Base-by-base conservation (phyloP, 2,888 invertebrate genomes). In the Caenorhabditis auriculariae region DNA sequence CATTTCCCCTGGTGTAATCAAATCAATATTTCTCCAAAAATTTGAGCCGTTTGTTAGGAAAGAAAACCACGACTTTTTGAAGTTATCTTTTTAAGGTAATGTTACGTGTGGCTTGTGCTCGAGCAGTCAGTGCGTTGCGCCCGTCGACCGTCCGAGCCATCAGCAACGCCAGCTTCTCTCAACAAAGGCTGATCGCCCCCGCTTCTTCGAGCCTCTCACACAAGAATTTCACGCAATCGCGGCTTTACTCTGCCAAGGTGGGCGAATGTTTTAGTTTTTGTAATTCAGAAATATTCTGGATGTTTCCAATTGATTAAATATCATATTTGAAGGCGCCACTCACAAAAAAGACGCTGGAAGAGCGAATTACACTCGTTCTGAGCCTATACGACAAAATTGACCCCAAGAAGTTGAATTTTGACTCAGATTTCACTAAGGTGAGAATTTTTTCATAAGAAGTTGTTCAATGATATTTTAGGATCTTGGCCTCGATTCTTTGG, bases 401-500 rank as follows among this genome's bases (percentile, higher is more conserved):
- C 53, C 63, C 75, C 12, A 69, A 76, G 54, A 76, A 98, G 95
- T 84, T 98, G 38, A 87, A 87, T n/a, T 82, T 91, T 75, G 90
- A 95, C 9, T 91, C 93, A 48, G 95, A 98, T 85, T 96, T 99
- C 84, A 90, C 93, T 78, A 93, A 91, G 81, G 98, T 75, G 24
- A 46, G 60, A 5, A 24, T 41, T 53, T 19, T 15, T 29, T n/a
- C n/a, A n/a, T n/a, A n/a, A n/a, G n/a, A n/a, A n/a, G n/a, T n/a
- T n/a, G n/a, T n/a, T n/a, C n/a, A n/a, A n/a, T 15, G 15, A 3
- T 1, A 12, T 28, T 52, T 5, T 27, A 59, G 55, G 73, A 98
- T 83, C 87, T 96, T 76, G 98, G 98, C 28, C 86, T 99, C 69
- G 98, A 99, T 83, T 96, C 96, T 0, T 85, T 99, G 74, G 98